Percentiles rank a stretch among this genome's conserved stretches.
Conservation (phyloP, 92 coral and sea anemone species). For the Micromussa lordhowensis region DNA sequence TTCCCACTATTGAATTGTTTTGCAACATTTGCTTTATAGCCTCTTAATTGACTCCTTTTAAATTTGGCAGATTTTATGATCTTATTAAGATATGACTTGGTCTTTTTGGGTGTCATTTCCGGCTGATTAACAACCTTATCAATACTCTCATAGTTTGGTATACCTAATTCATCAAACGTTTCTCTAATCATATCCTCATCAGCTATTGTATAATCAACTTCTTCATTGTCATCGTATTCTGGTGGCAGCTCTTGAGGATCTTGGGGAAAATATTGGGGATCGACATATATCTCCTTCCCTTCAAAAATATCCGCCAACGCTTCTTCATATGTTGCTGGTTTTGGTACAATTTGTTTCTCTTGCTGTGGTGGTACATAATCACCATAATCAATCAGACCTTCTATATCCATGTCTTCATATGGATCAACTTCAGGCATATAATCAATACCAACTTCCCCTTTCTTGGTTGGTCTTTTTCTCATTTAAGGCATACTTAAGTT, state of each 20-base stretch:
- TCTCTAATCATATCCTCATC: neutral
- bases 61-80: neutral
- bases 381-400: too few relatives aligned
- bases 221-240: conserved; percentile 1
- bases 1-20: too few relatives aligned
- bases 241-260: neutral
- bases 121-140: too few relatives aligned
- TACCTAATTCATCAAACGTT: neutral
- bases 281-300: neutral
- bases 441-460: too few relatives aligned
- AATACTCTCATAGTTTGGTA: neutral
- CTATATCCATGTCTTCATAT: too few relatives aligned
- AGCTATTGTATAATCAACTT: neutral
- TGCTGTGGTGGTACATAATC: too few relatives aligned
- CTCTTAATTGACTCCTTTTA: neutral
- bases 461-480: too few relatives aligned
- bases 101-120: conserved; percentile 4
- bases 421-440: too few relatives aligned
- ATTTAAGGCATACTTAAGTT: too few relatives aligned
- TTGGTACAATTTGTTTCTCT: too few relatives aligned
- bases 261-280: too few relatives aligned
- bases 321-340: too few relatives aligned
- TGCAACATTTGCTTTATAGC: neutral
- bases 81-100: neutral
- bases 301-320: neutral